Percentiles rank a stretch among this genome's conserved stretches.
Conservation (phyloP, 2,888 invertebrate genomes). For the Frankliniella intonsa region DNA sequence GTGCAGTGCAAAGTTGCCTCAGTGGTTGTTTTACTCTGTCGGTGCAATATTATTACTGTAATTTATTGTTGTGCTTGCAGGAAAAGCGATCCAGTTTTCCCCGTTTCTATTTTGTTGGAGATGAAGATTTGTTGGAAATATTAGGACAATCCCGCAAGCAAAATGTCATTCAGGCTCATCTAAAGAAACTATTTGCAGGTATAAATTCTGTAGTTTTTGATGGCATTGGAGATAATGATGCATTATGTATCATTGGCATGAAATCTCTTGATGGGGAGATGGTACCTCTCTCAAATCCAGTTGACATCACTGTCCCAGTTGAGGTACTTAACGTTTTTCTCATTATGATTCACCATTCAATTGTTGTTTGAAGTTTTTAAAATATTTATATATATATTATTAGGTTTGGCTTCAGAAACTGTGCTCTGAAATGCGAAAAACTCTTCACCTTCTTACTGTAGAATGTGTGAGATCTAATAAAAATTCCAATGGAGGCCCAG, state of each 20-base stretch:
- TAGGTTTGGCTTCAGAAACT: slow-evolving; percentile 73
- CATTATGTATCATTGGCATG: slow-evolving; percentile 60
- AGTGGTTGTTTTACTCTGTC: neutral
- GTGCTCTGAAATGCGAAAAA: slow-evolving; percentile 74
- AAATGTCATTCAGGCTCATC: slow-evolving; percentile 84
- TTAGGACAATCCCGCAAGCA: slow-evolving; percentile 89
- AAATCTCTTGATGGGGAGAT: slow-evolving; percentile 71
- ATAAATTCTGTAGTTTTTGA: slow-evolving; percentile 73
- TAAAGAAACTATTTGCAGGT: slow-evolving; percentile 94
- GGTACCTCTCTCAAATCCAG: slow-evolving; percentile 61
- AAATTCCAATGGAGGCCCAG: slow-evolving; percentile 46
- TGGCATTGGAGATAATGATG: slow-evolving; percentile 45
- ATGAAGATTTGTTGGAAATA: slow-evolving; percentile 94
- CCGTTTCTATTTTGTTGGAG: slow-evolving; percentile 93
- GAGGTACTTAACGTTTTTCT: slow-evolving; percentile 54
- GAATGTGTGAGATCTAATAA: slow-evolving; percentile 54
- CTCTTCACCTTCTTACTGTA: slow-evolving; percentile 64
- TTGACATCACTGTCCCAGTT: slow-evolving; percentile 68
- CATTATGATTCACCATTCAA: slow-evolving; percentile 1
- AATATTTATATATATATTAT: neutral
- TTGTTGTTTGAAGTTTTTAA: neutral
- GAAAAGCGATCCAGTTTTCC: slow-evolving; percentile 92
- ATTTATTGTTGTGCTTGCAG: slow-evolving; percentile 49
- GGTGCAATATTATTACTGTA: neutral
- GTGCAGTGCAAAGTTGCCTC: slow-evolving; percentile 48